Conservation (phyloP, 92 coral and sea anemone species). For the Muricea muricata region DNA sequence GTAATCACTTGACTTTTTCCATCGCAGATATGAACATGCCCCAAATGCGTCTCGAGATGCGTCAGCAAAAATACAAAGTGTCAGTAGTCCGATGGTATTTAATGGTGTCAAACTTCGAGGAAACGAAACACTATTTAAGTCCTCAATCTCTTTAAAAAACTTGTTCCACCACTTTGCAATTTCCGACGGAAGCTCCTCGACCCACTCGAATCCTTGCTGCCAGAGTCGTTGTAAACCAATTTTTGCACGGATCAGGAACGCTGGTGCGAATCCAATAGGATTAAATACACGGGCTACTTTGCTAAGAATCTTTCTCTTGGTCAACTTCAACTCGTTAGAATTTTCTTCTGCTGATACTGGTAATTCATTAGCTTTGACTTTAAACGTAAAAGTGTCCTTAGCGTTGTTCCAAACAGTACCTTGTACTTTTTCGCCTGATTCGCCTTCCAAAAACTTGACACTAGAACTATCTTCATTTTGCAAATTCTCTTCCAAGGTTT, state of each 20-base stretch:
- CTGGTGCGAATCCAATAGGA: slow-evolving; percentile 65
- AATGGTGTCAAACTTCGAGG: slow-evolving; percentile 61
- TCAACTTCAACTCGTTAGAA: not conserved
- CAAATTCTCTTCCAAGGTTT: not conserved
- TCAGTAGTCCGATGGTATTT: slow-evolving; percentile 51
- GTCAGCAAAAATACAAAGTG: slow-evolving; percentile 55
- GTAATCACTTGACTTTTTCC: slow-evolving; percentile 32
- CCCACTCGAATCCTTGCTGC: slow-evolving; percentile 32
- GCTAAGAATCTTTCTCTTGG: slow-evolving; percentile 51
- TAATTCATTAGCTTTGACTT: slow-evolving; percentile 6
- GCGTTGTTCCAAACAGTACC: slow-evolving; percentile 17
- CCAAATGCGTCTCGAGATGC: slow-evolving; percentile 58
- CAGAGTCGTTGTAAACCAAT: slow-evolving; percentile 47
- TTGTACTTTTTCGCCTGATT: slow-evolving; percentile 28
- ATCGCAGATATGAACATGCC: slow-evolving; percentile 46
- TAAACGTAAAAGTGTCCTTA: slow-evolving; percentile 25
- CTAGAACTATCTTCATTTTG: not conserved
- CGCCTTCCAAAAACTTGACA: slow-evolving; percentile 34
- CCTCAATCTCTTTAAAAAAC: slow-evolving; percentile 44
- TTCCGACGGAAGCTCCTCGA: slow-evolving; percentile 53
- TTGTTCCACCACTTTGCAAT: slow-evolving; percentile 40
- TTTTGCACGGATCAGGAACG: slow-evolving; percentile 49
- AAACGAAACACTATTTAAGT: slow-evolving; percentile 45
- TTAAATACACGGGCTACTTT: slow-evolving; percentile 64
- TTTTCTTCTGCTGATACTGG: not conserved